phyloP scores from a whole-genome alignment of 2,797 vertebrate species.

The Chanos chanos region DNA sequence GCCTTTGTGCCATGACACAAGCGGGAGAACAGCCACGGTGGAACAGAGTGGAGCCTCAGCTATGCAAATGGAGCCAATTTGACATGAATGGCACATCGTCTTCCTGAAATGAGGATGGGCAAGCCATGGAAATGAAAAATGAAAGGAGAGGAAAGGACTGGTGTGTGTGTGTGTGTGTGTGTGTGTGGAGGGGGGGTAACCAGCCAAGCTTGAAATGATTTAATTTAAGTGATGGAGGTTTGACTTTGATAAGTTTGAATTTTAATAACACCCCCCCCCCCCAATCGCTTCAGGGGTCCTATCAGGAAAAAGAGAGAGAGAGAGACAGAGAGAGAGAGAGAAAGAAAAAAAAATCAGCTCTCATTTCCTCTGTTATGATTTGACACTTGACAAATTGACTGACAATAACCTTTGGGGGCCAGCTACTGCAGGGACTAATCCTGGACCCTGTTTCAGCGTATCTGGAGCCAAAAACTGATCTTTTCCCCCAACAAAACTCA shows the following conservation, averaged over 20 bases:
- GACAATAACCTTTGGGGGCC: slow-evolving; percentile 25
- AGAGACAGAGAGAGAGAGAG: slow-evolving; percentile 5
- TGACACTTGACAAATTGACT: slow-evolving; percentile 17
- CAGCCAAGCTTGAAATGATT: slow-evolving; percentile 78
- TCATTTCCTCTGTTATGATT: no score
- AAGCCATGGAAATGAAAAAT: slow-evolving; percentile 61
- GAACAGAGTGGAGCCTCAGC: slow-evolving; percentile 48
- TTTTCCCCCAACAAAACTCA: no score
- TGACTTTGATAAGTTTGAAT: slow-evolving; percentile 77
- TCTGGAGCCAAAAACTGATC: no score
- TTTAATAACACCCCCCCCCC: slow-evolving; percentile 55
- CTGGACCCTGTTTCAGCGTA: no score
- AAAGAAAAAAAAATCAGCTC: no score
- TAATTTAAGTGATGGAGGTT: slow-evolving; percentile 72
- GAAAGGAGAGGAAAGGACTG: slow-evolving; percentile 46
- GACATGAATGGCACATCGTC: slow-evolving; percentile 55
- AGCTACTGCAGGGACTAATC: no score
- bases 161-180: no score
- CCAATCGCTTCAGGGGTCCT: slow-evolving; percentile 45
- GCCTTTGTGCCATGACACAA: slow-evolving; percentile 48
- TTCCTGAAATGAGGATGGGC: slow-evolving; percentile 61
- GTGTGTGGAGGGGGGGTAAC: no score
- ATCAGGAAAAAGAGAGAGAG: slow-evolving; percentile 34
- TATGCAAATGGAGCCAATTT: slow-evolving; percentile 66
- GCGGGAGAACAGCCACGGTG: slow-evolving; percentile 31